Evolutionary conservation across 2,113 vertebrate species (phyloP), one percentile per base, ranked within the genome.

Genomic region (Alethe diademata): DNA sequence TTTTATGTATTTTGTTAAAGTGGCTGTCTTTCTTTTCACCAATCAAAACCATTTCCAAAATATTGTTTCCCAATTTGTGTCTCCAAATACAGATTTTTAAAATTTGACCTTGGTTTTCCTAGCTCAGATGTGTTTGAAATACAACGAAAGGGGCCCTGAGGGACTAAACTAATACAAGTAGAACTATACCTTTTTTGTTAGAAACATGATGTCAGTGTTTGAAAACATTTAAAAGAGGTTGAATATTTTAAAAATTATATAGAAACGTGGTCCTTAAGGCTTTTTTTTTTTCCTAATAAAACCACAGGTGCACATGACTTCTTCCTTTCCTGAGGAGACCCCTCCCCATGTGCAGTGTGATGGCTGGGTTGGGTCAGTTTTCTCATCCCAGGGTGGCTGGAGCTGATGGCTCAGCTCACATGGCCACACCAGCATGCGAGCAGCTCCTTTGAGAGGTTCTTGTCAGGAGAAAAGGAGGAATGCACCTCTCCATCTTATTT

Each of bases 381-480:
- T 20, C 71, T 45, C 12, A 19, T 22, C 3, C 1, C 10, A 8
- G 35, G 20, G 13, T 3, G 5, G 17, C 24, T 72, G 1, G 0
- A 48, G 66, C 29, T 65, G 54, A 33, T 47, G 36, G 50, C 38
- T 47, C 50, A 69, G 22, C 58, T 86, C 56, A 6, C 0, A 0
- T 11, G 43, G 58, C 35, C 35, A 19, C 8, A 1, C 5, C 48
- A 26, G 33, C 4, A 1, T 14, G 35, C 0, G 1, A 80, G 35
- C 25, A 53, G 16, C 9, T 86, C 90, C 79, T 74, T 18, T 8
- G 89, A 93, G 90, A 96, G 57, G 57, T 66, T 18, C 24, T 67
- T 92, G 78, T 93, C 69, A 92, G 54, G 86, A 95, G 67, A 40
- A 92, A 76, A 73, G 69, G 24, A 94, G 71, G 87, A 81, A 64